These are phyloP conservation scores for Tetrax tetrax DNA, from an alignment of 2,113 vertebrate genomes.

Conservation along the genomic window DNA sequence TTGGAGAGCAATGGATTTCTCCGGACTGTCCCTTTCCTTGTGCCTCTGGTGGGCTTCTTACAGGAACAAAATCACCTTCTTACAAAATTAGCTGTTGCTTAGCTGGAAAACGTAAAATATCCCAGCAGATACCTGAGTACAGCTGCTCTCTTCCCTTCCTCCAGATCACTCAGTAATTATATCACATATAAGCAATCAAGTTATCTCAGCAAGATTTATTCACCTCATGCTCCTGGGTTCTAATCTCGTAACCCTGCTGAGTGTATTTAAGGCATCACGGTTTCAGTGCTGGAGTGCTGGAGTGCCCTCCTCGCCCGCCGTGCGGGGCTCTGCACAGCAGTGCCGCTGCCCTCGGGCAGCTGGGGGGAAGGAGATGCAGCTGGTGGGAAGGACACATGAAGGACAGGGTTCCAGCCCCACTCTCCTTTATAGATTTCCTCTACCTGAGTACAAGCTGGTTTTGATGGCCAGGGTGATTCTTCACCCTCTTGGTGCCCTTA, in stretches of 20 bases:
- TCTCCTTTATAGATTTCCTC: background rate
- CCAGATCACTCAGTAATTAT: background rate
- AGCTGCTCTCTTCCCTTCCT: background rate
- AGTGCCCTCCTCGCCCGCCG: accelerated
- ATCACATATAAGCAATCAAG: background rate
- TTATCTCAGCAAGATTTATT: background rate
- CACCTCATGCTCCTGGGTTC: background rate
- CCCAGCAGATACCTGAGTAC: background rate
- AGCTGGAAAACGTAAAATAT: background rate
- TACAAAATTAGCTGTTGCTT: background rate
- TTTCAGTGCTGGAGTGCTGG: background rate
- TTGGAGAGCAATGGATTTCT: background rate
- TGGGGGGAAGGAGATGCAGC: background rate
- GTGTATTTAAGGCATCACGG: background rate
- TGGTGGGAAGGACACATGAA: background rate
- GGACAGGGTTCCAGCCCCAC: background rate
- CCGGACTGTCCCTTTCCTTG: background rate
- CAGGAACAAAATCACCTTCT: background rate
- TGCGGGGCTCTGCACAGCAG: background rate
- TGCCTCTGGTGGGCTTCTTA: background rate
- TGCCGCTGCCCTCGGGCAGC: background rate
- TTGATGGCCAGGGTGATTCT: background rate
- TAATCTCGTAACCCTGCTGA: background rate
- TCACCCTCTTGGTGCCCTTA: background rate
- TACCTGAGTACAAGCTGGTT: background rate